Conservation (phyloP, 2,113 vertebrate genomes). For the Rafetus swinhoei region DNA sequence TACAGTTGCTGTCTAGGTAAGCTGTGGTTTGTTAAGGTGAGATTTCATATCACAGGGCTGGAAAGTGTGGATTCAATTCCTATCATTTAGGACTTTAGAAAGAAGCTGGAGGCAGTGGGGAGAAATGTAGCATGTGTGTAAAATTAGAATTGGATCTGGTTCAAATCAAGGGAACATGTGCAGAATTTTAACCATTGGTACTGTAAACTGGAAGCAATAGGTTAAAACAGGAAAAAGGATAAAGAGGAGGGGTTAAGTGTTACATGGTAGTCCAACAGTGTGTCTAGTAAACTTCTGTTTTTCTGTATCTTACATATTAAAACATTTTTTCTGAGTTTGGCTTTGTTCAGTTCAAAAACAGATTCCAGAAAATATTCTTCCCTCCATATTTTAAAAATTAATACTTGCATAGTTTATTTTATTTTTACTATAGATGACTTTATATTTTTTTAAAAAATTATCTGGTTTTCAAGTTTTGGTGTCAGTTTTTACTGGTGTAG, state of each 20-base stretch:
- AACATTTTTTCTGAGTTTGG: neutral
- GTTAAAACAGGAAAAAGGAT: neutral
- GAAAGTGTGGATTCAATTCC: neutral
- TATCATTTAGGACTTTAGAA: neutral
- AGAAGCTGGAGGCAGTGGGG: neutral
- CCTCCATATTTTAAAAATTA: neutral
- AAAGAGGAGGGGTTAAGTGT: neutral
- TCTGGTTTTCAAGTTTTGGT: neutral
- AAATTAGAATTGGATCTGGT: neutral
- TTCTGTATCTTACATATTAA: neutral
- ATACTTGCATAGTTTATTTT: neutral
- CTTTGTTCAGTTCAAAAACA: neutral
- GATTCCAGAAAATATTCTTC: rapidly evolving
- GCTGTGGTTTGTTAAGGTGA: neutral
- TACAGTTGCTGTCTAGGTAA: neutral
- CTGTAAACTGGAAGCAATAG: neutral
- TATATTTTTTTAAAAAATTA: neutral
- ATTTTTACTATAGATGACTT: neutral
- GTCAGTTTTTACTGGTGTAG: neutral
- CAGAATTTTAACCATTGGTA: neutral
- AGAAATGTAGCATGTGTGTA: neutral
- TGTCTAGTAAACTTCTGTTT: neutral
- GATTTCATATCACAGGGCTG: neutral
- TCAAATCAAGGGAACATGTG: rapidly evolving
- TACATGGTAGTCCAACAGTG: neutral